Evolutionary conservation across 2,888 invertebrate species (phyloP), one percentile per base, ranked within the genome.

Genomic region (Endomychus coccineus): DNA sequence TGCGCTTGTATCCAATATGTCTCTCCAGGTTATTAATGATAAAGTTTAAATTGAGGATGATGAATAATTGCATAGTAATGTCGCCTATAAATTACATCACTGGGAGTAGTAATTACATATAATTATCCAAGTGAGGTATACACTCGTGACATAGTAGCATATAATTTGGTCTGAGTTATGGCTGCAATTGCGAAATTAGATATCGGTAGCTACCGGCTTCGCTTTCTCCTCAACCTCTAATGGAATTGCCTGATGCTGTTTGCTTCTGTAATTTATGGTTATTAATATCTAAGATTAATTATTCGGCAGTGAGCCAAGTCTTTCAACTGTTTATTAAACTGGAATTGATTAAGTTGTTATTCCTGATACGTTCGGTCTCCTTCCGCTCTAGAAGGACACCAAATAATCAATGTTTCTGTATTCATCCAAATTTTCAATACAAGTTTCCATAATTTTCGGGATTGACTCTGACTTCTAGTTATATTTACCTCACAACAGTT

Each of bases 111-210:
- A 51, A 49, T 48, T 43, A 32, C 40, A 31, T 39, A 46, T 49
- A 50, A 52, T 50, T 46, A 45, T 42, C 46, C 28, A 22, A 17
- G 11, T 15, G 45, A 39, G 36, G 40, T 43, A 42, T 43, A 46
- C 47, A 45, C 46, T 41, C 31, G 40, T 47, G 52, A 52, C 50
- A 50, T 34, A 17, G 16, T 40, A 31, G 45, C 44, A 37, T 41
- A 43, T 52, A 52, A 51, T 52, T 36, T 45, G 44, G 40, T 31
- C 54, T 62, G 62, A 63, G 54, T 64, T 62, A 64, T 62, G 61
- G 57, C 58, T 56, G 59, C 63, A 64, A 64, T 62, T 62, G 60
- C 53, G 62, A 60, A 62, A 64, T 64, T 62, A 62, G 58, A 61
- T 60, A 60, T 60, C 36, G 42, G 51, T 46, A 47, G 52, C 44